These are phyloP conservation scores for Garra rufa DNA, from an alignment of 2,113 vertebrate genomes.

Conservation along the genomic window DNA sequence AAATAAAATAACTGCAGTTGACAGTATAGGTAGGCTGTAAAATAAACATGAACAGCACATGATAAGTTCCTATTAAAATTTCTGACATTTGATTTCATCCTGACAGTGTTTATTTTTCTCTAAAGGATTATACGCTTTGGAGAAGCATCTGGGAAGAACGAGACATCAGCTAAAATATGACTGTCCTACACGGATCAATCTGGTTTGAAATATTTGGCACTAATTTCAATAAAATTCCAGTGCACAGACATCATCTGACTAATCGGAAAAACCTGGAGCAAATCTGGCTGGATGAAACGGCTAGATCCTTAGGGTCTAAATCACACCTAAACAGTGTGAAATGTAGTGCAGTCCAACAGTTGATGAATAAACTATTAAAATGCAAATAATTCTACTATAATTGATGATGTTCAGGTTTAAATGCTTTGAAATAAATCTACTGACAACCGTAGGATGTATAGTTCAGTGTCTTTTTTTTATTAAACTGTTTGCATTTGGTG, in stretches of 20 bases:
- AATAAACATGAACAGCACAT: neutral
- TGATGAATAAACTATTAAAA: neutral
- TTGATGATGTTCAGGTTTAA: neutral
- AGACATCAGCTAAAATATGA: neutral
- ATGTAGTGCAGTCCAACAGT: neutral
- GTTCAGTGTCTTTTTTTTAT: neutral
- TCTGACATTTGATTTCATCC: neutral
- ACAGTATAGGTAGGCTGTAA: neutral
- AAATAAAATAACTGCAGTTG: neutral
- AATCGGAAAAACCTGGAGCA: neutral
- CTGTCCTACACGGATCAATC: neutral
- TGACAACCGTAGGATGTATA: neutral
- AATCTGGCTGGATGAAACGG: neutral
- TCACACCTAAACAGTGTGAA: neutral
- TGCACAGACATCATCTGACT: neutral
- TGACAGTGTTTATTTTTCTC: neutral
- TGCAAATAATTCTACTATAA: neutral
- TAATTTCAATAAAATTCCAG: neutral
- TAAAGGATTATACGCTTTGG: neutral
- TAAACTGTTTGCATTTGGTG: neutral
- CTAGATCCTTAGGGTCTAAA: neutral
- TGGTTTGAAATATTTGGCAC: neutral
- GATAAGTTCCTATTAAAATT: neutral
- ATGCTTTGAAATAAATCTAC: neutral
- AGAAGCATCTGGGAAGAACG: neutral